Evolutionary conservation across 1,140 invertebrate genomes (phyloP).

Genomic region (Wasmannia auropunctata): DNA sequence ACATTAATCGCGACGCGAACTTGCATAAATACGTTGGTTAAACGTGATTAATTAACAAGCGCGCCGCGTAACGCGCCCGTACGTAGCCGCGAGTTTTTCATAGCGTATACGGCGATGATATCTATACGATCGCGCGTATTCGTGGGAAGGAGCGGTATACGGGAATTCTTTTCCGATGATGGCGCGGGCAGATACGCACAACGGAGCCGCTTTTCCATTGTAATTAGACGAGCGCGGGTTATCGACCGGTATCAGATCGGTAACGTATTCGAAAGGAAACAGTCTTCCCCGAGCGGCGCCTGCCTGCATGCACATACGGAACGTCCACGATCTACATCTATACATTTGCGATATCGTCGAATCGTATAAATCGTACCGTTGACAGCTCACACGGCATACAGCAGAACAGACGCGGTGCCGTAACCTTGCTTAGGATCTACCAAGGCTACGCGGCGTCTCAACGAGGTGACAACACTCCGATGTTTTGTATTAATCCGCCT

Average conservation of each 20-base stretch:
- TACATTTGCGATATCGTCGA: neutral
- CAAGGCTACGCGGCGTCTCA: conserved; percentile 66
- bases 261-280: conserved; percentile 60
- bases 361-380: conserved; percentile 7
- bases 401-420: neutral
- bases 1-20: conserved; percentile 24
- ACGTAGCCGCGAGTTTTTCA: neutral
- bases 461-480: neutral
- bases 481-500: conserved; percentile 16
- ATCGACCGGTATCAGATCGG: conserved; percentile 51
- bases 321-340: neutral
- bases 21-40: conserved; percentile 4
- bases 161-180: conserved; percentile 40
- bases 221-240: conserved; percentile 62
- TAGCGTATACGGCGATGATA: neutral
- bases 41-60: conserved; percentile 33
- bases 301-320: neutral
- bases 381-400: neutral
- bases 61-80: neutral
- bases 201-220: conserved; percentile 58
- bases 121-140: neutral
- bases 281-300: conserved; percentile 42
- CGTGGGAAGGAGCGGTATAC: conserved; percentile 19
- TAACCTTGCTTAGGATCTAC: conserved; percentile 76
- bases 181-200: conserved; percentile 35